These are phyloP conservation scores for Darevskia nairensis DNA, from an alignment of 2,797 vertebrate genomes.

Conservation along the genomic window DNA sequence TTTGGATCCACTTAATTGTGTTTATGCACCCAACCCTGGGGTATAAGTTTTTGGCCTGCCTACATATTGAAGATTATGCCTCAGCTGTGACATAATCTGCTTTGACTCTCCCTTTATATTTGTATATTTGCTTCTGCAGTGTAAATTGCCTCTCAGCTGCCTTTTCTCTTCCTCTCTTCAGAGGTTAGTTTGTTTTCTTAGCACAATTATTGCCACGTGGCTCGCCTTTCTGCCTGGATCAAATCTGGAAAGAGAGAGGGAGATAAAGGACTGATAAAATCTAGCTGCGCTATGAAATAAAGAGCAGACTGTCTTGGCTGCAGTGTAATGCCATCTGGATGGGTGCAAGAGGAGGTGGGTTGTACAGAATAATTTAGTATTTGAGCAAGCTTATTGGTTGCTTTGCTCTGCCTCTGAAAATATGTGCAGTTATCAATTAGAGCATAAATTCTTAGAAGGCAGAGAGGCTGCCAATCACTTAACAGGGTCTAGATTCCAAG, in stretches of 20 bases:
- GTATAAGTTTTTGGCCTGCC: background rate
- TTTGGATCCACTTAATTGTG: background rate
- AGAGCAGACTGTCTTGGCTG: background rate
- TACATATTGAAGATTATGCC: constrained; percentile 15
- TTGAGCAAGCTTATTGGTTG: fast-evolving
- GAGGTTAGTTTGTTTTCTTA: constrained; percentile 75
- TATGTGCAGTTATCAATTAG: background rate
- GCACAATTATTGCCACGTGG: constrained; percentile 73
- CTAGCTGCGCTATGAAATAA: background rate
- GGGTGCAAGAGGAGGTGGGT: background rate
- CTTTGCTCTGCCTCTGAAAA: background rate
- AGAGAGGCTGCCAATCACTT: background rate
- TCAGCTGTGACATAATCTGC: background rate
- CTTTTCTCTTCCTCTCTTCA: constrained; percentile 55
- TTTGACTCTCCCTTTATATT: constrained; percentile 8
- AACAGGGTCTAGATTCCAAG: background rate
- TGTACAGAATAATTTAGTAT: background rate
- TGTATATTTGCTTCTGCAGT: constrained; percentile 47
- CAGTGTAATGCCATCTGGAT: background rate
- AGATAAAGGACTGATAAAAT: constrained; percentile 62
- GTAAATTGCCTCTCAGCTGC: constrained; percentile 59
- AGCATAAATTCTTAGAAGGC: background rate
- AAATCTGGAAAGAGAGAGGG: constrained; percentile 56
- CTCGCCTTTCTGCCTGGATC: constrained; percentile 51
- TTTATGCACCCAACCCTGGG: background rate